A percentile compares a stretch with the other conserved stretches of the same genome.
Conservation (phyloP, 1,140 invertebrate genomes). For the Conus ventricosus region DNA sequence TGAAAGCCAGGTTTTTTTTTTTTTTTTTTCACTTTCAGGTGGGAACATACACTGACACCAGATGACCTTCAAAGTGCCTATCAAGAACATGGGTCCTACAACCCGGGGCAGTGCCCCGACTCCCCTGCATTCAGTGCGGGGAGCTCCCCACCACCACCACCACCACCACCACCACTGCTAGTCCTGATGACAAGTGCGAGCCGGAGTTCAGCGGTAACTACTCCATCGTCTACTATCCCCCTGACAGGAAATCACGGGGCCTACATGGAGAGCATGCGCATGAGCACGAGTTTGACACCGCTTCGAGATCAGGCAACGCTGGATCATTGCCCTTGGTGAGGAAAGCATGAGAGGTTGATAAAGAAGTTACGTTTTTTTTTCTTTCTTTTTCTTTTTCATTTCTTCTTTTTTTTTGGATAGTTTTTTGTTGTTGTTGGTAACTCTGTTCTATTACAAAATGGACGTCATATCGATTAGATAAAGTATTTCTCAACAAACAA, state of each 20-base stretch:
- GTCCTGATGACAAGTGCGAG: neutral
- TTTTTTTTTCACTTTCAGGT: neutral
- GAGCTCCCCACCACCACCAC: neutral
- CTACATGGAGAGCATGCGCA: conserved; percentile 34
- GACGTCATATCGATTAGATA: no score
- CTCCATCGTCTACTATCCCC: conserved; percentile 15
- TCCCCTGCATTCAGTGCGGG: neutral
- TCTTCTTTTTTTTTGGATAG: neutral
- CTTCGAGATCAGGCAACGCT: conserved; percentile 79
- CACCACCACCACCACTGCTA: neutral
- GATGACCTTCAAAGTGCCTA: neutral
- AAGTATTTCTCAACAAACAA: no score
- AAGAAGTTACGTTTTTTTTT: neutral
- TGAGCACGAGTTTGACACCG: conserved; percentile 51
- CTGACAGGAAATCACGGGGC: conserved; percentile 59
- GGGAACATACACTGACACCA: neutral
- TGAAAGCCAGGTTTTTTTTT: no score
- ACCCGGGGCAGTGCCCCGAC: neutral
- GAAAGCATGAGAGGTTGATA: neutral
- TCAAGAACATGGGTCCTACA: neutral
- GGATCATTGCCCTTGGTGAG: conserved; percentile 90
- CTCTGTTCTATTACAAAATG: conserved; percentile 74
- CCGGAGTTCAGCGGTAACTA: neutral
- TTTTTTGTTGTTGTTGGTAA: conserved; percentile 83
- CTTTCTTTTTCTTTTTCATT: neutral